Evolutionary conservation across 2,797 vertebrate genomes (phyloP).

Genomic region (Mycteria americana): DNA sequence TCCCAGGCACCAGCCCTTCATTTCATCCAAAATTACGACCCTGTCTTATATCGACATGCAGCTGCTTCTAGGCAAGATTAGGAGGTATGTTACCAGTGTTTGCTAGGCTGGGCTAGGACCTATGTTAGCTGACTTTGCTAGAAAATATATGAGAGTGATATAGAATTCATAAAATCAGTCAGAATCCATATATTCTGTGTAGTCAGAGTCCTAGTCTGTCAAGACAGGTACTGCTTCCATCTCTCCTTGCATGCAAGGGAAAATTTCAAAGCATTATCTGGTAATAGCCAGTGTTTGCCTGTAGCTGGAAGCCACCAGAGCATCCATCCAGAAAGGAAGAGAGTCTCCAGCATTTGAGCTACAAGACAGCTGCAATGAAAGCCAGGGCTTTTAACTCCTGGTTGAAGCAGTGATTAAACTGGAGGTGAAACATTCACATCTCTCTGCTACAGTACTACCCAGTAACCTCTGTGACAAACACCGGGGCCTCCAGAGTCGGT

Average conservation of each 20-base stretch:
- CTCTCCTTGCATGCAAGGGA: not conserved
- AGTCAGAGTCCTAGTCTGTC: not conserved
- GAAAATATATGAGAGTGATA: not conserved
- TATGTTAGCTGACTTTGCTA: not conserved
- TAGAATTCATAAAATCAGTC: not conserved
- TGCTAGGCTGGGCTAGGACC: not conserved
- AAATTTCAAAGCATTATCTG: not conserved
- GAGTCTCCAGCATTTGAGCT: not conserved
- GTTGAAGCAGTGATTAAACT: not conserved
- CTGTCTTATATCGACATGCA: not conserved
- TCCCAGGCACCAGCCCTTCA: not conserved
- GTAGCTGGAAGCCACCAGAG: not conserved
- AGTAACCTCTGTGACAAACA: not conserved
- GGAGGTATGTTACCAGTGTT: not conserved
- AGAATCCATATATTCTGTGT: not conserved
- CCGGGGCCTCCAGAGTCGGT: not conserved
- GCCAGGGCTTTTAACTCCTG: not conserved
- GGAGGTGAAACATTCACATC: not conserved
- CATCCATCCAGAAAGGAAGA: not conserved
- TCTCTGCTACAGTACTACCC: not conserved
- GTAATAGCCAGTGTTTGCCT: not conserved
- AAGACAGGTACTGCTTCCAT: not conserved
- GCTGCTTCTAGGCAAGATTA: not conserved
- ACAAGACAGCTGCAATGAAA: not conserved
- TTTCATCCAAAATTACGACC: not conserved